Percentiles rank a stretch among this genome's conserved stretches.
Conservation (phyloP, 1,140 invertebrate species). For the Popillia japonica region DNA sequence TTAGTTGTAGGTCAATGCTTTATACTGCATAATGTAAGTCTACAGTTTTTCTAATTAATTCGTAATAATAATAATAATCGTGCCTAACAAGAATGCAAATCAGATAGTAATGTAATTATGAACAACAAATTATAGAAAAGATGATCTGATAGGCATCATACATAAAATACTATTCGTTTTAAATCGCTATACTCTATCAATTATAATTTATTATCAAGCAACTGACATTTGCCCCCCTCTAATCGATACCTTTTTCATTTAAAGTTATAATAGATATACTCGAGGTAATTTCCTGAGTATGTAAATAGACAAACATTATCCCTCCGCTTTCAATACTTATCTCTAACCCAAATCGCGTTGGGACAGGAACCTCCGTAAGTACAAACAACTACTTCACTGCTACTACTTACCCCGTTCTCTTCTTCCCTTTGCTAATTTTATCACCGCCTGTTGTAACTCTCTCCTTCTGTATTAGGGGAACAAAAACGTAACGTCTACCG, state of each 20-base stretch:
- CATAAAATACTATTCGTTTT: neutral
- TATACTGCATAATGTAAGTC: too few species aligned
- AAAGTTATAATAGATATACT: slow-evolving; percentile 7
- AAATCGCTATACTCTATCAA: neutral
- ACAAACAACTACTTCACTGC: neutral
- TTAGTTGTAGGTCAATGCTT: too few species aligned
- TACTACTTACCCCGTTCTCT: neutral
- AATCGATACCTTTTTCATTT: slow-evolving; percentile 7
- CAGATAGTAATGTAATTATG: too few species aligned
- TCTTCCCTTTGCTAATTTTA: neutral
- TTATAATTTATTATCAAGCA: neutral
- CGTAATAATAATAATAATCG: too few species aligned
- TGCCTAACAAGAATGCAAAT: too few species aligned
- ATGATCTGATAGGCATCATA: too few species aligned
- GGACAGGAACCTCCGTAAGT: neutral
- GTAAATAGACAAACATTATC: slow-evolving; percentile 19
- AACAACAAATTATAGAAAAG: too few species aligned
- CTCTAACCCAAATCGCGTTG: neutral
- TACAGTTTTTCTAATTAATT: too few species aligned
- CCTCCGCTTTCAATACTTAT: slow-evolving; percentile 5
- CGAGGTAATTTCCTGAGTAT: slow-evolving; percentile 13
- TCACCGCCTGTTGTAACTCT: neutral
- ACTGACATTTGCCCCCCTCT: neutral
- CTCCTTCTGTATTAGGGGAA: neutral
- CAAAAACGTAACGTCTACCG: neutral